phyloP scores from a whole-genome alignment of 2,888 invertebrate genomes.

The Nudaria mundana region DNA sequence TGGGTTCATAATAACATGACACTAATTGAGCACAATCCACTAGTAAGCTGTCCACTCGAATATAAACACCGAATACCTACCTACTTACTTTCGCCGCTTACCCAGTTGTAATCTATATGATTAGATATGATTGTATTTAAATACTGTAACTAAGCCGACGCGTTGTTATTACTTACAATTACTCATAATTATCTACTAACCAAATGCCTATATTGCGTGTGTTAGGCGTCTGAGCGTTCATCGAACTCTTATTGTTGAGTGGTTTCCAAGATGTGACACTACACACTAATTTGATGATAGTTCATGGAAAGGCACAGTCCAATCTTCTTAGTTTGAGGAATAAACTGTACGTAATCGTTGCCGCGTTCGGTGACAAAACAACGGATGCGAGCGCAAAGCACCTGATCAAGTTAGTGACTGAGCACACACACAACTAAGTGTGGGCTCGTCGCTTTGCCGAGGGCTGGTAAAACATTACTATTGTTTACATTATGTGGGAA shows the following conservation, averaged over 20 bases:
- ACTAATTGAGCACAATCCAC: constrained; percentile 40
- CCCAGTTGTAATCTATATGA: constrained; percentile 46
- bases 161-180: constrained; percentile 19
- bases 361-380: constrained; percentile 31
- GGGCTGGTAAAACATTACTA: constrained; percentile 66
- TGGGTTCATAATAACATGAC: constrained; percentile 32
- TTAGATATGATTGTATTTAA: constrained; percentile 54
- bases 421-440: constrained; percentile 41
- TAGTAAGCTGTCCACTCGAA: constrained; percentile 49
- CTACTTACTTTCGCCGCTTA: constrained; percentile 35
- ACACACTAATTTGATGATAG: constrained; percentile 32
- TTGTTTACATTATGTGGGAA: constrained; percentile 69
- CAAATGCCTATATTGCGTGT: constrained; percentile 47
- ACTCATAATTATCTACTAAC: constrained; percentile 47
- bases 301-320: constrained; percentile 34
- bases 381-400: constrained; percentile 56
- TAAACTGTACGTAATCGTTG: constrained; percentile 36
- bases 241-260: constrained; percentile 46
- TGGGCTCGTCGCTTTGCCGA: constrained; percentile 42
- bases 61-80: constrained; percentile 42
- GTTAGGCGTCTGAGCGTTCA: constrained; percentile 52
- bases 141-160: constrained; percentile 41
- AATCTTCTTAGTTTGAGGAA: constrained; percentile 40
- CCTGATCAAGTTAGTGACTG: constrained; percentile 60
- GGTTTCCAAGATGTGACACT: constrained; percentile 39